Evolutionary conservation across 2,888 invertebrate genomes (phyloP).

Genomic region (Melipona beecheii): DNA sequence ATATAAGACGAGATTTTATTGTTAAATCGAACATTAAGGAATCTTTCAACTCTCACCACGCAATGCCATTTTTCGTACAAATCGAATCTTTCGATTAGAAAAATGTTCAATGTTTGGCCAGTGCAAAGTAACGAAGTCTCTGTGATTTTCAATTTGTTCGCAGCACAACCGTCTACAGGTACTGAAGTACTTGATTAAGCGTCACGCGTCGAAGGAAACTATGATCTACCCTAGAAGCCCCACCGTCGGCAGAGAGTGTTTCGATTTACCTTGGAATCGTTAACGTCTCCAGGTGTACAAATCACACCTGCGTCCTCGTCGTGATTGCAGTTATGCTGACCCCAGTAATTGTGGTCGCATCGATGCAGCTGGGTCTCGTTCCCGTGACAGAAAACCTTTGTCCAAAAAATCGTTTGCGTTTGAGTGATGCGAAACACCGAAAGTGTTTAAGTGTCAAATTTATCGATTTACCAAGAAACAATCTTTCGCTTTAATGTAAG

Average conservation of each 20-base stretch:
- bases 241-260: constrained; percentile 43
- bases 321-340: constrained; percentile 90
- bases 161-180: constrained; percentile 17
- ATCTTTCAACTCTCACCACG: not conserved
- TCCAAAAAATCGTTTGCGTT: not conserved
- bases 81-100: too few species aligned
- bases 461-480: not conserved
- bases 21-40: not conserved
- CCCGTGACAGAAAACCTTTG: constrained; percentile 87
- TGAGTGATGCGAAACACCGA: not conserved
- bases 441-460: not conserved
- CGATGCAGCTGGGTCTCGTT: constrained; percentile 87
- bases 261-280: constrained; percentile 78
- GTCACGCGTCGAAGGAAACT: not conserved
- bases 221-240: constrained; percentile 4
- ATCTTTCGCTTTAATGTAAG: not conserved
- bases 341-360: constrained; percentile 89
- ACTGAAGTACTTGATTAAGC: not conserved
- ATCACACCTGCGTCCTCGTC: constrained; percentile 89
- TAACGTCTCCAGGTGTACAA: constrained; percentile 78
- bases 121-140: not conserved
- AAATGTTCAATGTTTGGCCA: too few species aligned
- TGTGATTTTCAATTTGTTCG: constrained; percentile 3
- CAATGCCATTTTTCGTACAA: too few species aligned
- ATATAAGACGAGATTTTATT: not conserved